Conservation (phyloP, 1,140 invertebrate genomes). For the Atopsyche davidsoni region DNA sequence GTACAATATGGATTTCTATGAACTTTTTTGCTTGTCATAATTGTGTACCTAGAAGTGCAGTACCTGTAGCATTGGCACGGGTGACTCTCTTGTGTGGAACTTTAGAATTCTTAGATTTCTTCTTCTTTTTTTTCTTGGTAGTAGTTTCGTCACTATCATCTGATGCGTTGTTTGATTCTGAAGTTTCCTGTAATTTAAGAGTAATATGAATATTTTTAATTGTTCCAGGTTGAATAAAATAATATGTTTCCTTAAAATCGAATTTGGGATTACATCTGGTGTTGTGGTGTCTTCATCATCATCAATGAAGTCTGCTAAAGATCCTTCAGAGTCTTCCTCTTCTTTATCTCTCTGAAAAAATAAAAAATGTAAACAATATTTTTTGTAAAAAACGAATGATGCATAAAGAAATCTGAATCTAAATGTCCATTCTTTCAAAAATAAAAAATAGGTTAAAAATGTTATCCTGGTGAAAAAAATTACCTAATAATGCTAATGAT, state of each 20-base stretch:
- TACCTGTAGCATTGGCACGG: conserved; percentile 45
- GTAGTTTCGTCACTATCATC: conserved; percentile 40
- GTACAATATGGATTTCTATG: no score
- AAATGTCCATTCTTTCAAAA: no score
- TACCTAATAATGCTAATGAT: no score
- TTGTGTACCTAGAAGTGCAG: conserved; percentile 7
- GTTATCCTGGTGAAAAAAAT: no score
- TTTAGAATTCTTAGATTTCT: conserved; percentile 36
- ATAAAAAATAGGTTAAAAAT: no score
- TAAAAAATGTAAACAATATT: no score
- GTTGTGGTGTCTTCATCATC: conserved; percentile 47
- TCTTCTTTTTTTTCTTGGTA: conserved; percentile 44
- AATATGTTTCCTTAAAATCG: background rate
- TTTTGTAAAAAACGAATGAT: no score
- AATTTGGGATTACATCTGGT: conserved; percentile 39
- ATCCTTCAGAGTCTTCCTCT: conserved; percentile 65
- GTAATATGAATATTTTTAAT: no score
- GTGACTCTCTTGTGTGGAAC: conserved; percentile 42
- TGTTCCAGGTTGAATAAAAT: no score
- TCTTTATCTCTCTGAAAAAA: conserved; percentile 38
- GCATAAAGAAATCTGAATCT: no score
- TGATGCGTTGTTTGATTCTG: conserved; percentile 38
- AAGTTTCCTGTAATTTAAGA: conserved; percentile 36
- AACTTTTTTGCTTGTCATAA: no score
- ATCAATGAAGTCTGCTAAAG: conserved; percentile 73